Evolutionary conservation across 2,113 vertebrate genomes (phyloP), one percentile per base, ranked within the genome.

Genomic region (Sinocyclocheilus maitianheensis): DNA sequence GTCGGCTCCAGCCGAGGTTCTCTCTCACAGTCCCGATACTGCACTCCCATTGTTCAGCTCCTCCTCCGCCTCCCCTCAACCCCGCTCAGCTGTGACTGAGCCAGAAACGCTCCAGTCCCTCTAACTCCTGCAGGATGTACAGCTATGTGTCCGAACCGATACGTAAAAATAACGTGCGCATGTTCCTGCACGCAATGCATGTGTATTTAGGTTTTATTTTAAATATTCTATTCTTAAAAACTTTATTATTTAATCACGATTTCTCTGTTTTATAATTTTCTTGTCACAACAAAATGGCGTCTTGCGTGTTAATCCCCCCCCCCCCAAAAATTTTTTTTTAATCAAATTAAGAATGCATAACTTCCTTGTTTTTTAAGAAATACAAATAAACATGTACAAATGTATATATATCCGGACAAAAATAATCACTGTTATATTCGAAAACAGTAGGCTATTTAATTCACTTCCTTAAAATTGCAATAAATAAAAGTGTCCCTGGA

Each of bases 11-110:
- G 93, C 93, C 93, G 94, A 94, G 94, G 95, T 94, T 95, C 93
- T 95, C 94, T 96, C 95, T 94, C 95, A 96, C 95, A 95, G 95
- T 94, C 95, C 94, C 93, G 93, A 93, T 93, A 93, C 94, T 93
- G 91, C 93, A 91, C 93, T 93, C 91, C 94, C 91, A 96, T 95
- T 96, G 95, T 95, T 95, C 94, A 93, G 89, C 90, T 91, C 91
- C 60, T 84, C 85, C 79, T 76, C 85, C 77, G n/a, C 79, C 85
- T 67, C 85, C 91, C 91, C 91, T 91, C 92, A 87, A 86, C 92
- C 91, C 91, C 83, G 80, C 91, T 94, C 94, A 94, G 93, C 94
- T 94, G 93, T 91, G 90, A 94, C 93, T 92, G 84, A 85, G 84
- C 79, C 72, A 83, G 85, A 81, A 83, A 48, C 71, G 69, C 80